phyloP scores from a whole-genome alignment of 2,888 invertebrate species.

The Teleogryllus oceanicus region DNA sequence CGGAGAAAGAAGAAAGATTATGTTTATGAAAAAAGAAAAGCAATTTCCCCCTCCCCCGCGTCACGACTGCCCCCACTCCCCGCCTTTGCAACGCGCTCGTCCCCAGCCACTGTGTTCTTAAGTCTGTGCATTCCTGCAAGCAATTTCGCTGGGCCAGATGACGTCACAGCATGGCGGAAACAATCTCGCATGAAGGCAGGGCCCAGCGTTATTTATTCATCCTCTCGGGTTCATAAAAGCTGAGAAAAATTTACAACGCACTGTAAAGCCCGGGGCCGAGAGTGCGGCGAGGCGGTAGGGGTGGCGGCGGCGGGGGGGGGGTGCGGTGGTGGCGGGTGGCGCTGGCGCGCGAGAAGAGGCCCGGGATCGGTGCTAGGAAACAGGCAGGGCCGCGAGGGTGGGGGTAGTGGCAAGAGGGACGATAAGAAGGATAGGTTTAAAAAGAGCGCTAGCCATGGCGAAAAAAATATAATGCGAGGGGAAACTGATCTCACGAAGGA shows the following conservation, averaged over 20 bases:
- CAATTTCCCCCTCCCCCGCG: not conserved
- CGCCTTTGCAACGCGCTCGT: not conserved
- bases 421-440: not conserved
- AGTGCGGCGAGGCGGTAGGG: not conserved
- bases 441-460: not conserved
- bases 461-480: not conserved
- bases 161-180: conserved; percentile 11
- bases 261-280: conserved; percentile 8
- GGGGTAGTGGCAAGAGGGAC: not conserved
- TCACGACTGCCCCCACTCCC: not conserved
- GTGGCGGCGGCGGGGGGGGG: too few relatives aligned
- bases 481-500: too few relatives aligned
- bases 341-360: too few relatives aligned
- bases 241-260: conserved; percentile 18
- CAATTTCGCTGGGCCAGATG: conserved; percentile 1
- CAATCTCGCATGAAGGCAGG: conserved; percentile 18
- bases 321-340: too few relatives aligned
- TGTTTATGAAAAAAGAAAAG: not conserved
- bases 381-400: not conserved
- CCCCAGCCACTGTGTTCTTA: not conserved
- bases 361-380: not conserved
- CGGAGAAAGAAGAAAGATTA: not conserved
- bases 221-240: conserved; percentile 18
- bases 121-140: conserved; percentile 6
- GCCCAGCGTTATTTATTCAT: not conserved